Evolutionary conservation across 2,888 invertebrate genomes (phyloP).

Genomic region (Altica lythri): DNA sequence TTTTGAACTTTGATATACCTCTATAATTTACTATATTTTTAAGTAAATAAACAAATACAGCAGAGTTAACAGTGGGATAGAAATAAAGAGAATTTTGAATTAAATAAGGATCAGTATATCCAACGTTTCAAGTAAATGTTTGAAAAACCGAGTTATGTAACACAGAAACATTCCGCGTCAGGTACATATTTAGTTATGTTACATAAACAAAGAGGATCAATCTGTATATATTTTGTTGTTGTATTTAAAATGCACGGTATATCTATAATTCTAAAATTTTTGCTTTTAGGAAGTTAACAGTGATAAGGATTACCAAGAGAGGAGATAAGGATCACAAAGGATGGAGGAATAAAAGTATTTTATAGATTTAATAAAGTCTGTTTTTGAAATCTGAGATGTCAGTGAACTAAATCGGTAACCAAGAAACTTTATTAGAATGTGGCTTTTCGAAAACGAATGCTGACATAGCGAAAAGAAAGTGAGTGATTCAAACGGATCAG

Average conservation of each 20-base stretch:
- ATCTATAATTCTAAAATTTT: neutral
- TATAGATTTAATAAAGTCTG: neutral
- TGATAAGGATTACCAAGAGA: neutral
- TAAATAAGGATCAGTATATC: neutral
- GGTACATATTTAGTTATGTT: no score
- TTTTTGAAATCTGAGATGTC: neutral
- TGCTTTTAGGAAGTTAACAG: slow-evolving; percentile 4
- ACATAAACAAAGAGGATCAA: no score
- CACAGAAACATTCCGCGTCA: no score
- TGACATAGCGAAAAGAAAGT: slow-evolving; percentile 19
- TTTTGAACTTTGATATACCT: no score
- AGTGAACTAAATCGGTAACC: neutral
- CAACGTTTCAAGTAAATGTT: no score
- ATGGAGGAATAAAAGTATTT: neutral
- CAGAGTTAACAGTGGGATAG: no score
- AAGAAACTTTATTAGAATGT: slow-evolving; percentile 30
- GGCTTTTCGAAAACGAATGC: slow-evolving; percentile 13
- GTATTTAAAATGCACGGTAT: neutral
- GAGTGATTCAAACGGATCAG: slow-evolving; percentile 21
- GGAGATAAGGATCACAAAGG: neutral
- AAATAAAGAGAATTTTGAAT: slow-evolving; percentile 3
- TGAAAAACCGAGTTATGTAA: no score
- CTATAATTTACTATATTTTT: no score
- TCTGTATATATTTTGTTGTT: no score
- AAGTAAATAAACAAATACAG: no score